Evolutionary conservation across 37 sponge, comb jelly and placozoan genomes (phyloP).

Genomic region (Sycon ciliatum): DNA sequence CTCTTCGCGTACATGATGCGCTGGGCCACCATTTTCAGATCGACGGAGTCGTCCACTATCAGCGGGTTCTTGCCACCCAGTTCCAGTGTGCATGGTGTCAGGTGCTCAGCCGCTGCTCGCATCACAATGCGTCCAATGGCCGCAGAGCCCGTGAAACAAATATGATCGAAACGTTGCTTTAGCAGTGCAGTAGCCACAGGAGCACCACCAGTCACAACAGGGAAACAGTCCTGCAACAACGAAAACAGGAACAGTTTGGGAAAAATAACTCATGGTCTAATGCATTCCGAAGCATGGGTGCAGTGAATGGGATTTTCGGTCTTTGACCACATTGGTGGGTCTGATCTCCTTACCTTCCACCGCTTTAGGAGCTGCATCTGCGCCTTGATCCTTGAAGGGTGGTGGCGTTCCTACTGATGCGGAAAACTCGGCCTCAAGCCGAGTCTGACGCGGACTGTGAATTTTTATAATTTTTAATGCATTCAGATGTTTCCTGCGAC

Average conservation of each 20-base stretch:
- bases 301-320: too few species aligned
- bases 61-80: conserved; percentile 49
- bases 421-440: too few species aligned
- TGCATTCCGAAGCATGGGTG: too few species aligned
- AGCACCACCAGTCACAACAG: conserved; percentile 52
- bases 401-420: too few species aligned
- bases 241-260: too few species aligned
- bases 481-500: too few species aligned
- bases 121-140: conserved; percentile 67
- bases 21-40: conserved; percentile 61
- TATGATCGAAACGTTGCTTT: conserved; percentile 59
- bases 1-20: conserved; percentile 78
- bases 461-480: too few species aligned
- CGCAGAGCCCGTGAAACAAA: conserved; percentile 67
- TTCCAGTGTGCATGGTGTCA: conserved; percentile 78
- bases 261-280: background rate
- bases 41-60: conserved; percentile 59
- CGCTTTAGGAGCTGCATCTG: too few species aligned
- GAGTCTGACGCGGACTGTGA: too few species aligned
- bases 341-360: too few species aligned
- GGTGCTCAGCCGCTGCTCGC: conserved; percentile 63
- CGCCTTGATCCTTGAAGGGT: too few species aligned
- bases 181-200: conserved; percentile 41
- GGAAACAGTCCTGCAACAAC: conserved; percentile 64
- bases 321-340: too few species aligned